Evolutionary conservation across 2,113 vertebrate genomes (phyloP), one percentile per base, ranked within the genome.

Genomic region (Prochilodus magdalenae): DNA sequence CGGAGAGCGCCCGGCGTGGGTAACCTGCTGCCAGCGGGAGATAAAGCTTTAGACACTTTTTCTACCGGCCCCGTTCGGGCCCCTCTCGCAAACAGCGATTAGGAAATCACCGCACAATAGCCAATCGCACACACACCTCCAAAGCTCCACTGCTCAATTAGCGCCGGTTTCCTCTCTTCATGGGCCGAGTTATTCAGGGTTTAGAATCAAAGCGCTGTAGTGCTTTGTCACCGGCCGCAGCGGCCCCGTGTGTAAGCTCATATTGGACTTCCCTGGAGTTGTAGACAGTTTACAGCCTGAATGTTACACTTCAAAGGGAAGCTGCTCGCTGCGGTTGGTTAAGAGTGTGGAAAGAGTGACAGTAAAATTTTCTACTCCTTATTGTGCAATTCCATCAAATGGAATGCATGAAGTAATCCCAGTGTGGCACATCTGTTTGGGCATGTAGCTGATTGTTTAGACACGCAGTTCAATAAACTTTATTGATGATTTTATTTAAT

Each of bases 241-340:
- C 66, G 57, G 33, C 15, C 15, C 14, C 5, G 57, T 60, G n/a
- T 60, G 30, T 70, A 14, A 12, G 30, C 15, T 36, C 57, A 49
- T 63, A 73, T 13, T 53, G 44, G 69, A 73, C 70, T 65, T 80
- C 60, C n/a, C 55, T 14, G 27, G 57, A 80, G 88, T 75, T 40
- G 78, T 73, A 82, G 33, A 81, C 79, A 78, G 71, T 90, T 91
- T 91, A 90, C 86, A 81, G 76, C 79, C 81, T 72, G 85, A 80
- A 86, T 83, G 84, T 80, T 66, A 44, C 77, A 81, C 75, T 80
- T 88, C 36, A 84, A 83, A 90, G 87, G 75, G 87, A 87, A 84
- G 69, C 75, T 65, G 84, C 82, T 86, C 57, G 57, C 86, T 44
- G 15, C 20, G 66, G 81, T 77, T 36, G 73, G 85, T 76, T 87